Percentiles rank a stretch among this genome's conserved stretches.
phyloP scores from a whole-genome alignment of 92 coral and sea anemone species.

The Phenganax subtilis region DNA sequence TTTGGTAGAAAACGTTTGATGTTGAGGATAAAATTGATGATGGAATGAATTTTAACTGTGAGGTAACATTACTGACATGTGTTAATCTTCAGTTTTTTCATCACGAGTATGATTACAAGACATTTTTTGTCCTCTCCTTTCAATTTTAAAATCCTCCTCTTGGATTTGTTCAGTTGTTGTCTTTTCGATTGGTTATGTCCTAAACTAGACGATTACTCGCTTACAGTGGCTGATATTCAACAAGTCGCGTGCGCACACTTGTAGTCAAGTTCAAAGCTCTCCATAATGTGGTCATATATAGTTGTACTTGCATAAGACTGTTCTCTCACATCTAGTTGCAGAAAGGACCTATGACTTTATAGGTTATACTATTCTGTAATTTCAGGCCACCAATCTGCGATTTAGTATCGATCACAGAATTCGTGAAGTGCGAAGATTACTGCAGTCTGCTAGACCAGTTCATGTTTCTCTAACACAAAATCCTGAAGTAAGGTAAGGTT shows the following conservation, averaged over 20 bases:
- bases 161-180: no score
- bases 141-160: no score
- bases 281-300: no score
- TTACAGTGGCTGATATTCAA: no score
- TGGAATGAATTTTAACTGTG: slow-evolving; percentile 78
- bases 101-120: no score
- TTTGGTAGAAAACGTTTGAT: slow-evolving; percentile 6
- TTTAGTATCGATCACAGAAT: slow-evolving; percentile 90
- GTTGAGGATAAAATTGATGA: slow-evolving; percentile 78
- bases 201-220: no score
- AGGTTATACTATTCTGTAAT: background rate
- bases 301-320: background rate
- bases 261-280: background rate
- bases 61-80: slow-evolving; percentile 43
- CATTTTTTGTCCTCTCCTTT: no score
- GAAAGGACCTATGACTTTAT: background rate
- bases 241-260: background rate
- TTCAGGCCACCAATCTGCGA: slow-evolving; percentile 66
- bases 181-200: no score
- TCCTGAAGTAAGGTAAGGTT: slow-evolving; percentile 85
- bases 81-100: no score
- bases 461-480: slow-evolving; percentile 81
- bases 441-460: slow-evolving; percentile 90
- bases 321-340: background rate
- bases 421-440: slow-evolving; percentile 73